Conservation (phyloP, 2,113 vertebrate species). For the Urocynchramus pylzowi region DNA sequence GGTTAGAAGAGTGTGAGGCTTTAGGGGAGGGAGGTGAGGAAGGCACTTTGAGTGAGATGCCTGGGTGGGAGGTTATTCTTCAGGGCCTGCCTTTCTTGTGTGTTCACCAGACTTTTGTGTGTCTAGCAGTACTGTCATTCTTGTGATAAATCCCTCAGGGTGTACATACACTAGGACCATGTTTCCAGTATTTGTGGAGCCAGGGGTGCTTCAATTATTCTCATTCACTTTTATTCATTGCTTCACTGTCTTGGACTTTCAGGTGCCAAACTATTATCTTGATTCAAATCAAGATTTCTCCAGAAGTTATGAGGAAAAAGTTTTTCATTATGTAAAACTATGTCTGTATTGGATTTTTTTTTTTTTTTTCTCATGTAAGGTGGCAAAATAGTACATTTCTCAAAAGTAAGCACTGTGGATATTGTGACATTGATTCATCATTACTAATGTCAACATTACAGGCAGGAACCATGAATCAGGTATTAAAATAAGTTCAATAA, state of each 20-base stretch:
- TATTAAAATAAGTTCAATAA: neutral
- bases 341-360: neutral
- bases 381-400: neutral
- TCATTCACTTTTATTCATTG: neutral
- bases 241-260: neutral
- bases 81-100: neutral
- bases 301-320: neutral
- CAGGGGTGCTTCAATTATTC: neutral
- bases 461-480: neutral
- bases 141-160: neutral
- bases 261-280: neutral
- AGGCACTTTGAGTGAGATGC: fast-evolving
- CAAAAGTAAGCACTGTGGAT: neutral
- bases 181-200: neutral
- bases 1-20: neutral
- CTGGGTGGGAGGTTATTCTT: neutral
- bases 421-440: fast-evolving
- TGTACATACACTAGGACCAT: neutral
- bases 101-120: neutral
- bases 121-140: neutral
- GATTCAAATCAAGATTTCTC: neutral
- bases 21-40: too few relatives aligned
- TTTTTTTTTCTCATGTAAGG: neutral
- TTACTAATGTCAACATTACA: neutral
- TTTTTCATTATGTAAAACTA: fast-evolving